Base-by-base conservation (phyloP, 1,140 invertebrate genomes). In the Cherax quadricarinatus region DNA sequence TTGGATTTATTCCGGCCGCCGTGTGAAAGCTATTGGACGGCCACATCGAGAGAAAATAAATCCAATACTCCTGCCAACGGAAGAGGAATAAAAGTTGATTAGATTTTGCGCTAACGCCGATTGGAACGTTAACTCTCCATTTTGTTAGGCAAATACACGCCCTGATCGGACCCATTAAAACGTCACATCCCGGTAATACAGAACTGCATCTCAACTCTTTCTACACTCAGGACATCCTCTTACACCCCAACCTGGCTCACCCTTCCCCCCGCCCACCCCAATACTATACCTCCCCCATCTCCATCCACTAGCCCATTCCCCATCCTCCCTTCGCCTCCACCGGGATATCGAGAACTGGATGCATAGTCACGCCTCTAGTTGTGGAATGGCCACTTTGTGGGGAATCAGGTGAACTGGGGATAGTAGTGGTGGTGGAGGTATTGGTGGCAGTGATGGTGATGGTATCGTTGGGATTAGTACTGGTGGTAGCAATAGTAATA, bases 1-100 rank as follows among this genome's bases (percentile, higher is more conserved):
- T 85, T 85, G 83, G 62, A 85, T 85, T 85, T 85, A 49, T 66
- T 66, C n/a, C 70, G 83, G 83, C 83, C 70, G 62, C 83, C 83
- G 83, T 70, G 83, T 85, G 83, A 85, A 85, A 84, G 83, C 24
- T 85, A 85, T 85, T 70, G 83, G 60, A 30, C 83, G 30, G 83
- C 83, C 60, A 49, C 62, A 70, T 70, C 60, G 83, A 85, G 83
- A 85, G 83, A 30, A 85, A 85, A 70, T 85, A 85, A 85, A 70
- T 70, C 83, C 83, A 70, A 85, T 85, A 85, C 83, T 70, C 83
- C 83, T 85, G 83, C 83, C 83, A 85, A 70, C 83, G 62, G 30
- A 57, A 62, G 60, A 62, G 83, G 83, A 85, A 85, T 85, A 85
- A 85, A 85, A 85, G 83, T 85, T 85, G 83, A 85, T 85, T 85